A percentile compares a stretch with the other conserved stretches of the same genome.
Conservation (phyloP, 64 coral and sea anemone species). For the Stylophora pistillata region DNA sequence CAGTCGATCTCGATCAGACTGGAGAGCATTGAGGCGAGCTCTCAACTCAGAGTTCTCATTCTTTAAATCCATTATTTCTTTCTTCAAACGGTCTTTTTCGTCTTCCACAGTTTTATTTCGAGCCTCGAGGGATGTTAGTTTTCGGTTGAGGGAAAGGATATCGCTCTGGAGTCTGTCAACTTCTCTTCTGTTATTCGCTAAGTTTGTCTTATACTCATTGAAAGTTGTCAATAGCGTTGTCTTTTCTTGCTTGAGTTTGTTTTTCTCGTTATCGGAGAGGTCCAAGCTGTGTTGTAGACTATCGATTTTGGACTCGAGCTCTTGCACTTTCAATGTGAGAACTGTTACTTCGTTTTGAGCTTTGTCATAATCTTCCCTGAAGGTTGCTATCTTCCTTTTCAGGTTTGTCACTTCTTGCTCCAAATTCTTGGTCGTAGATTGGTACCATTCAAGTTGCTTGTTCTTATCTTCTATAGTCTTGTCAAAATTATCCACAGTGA, state of each 20-base stretch:
- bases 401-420: slow-evolving; percentile 83
- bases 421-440: slow-evolving; percentile 46
- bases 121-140: slow-evolving; percentile 72
- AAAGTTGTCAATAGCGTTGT: slow-evolving; percentile 48
- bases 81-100: slow-evolving; percentile 89
- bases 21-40: slow-evolving; percentile 79
- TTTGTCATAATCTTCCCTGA: slow-evolving; percentile 79
- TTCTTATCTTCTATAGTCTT: slow-evolving; percentile 67
- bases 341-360: slow-evolving; percentile 70
- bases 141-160: slow-evolving; percentile 72
- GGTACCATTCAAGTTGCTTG: slow-evolving; percentile 91
- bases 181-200: slow-evolving; percentile 77
- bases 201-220: slow-evolving; percentile 86
- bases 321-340: slow-evolving; percentile 72
- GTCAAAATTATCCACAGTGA: slow-evolving; percentile 63
- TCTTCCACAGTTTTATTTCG: slow-evolving; percentile 73
- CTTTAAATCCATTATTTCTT: slow-evolving; percentile 66
- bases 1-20: slow-evolving; percentile 75
- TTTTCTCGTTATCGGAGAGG: slow-evolving; percentile 78
- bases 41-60: slow-evolving; percentile 80
- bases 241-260: slow-evolving; percentile 85
- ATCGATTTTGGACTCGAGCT: slow-evolving; percentile 73
- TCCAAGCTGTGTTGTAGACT: slow-evolving; percentile 72
- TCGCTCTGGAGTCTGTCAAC: slow-evolving; percentile 90
- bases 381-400: slow-evolving; percentile 64